phyloP scores from a whole-genome alignment of 2,888 invertebrate genomes.

The Encarsia formosa region DNA sequence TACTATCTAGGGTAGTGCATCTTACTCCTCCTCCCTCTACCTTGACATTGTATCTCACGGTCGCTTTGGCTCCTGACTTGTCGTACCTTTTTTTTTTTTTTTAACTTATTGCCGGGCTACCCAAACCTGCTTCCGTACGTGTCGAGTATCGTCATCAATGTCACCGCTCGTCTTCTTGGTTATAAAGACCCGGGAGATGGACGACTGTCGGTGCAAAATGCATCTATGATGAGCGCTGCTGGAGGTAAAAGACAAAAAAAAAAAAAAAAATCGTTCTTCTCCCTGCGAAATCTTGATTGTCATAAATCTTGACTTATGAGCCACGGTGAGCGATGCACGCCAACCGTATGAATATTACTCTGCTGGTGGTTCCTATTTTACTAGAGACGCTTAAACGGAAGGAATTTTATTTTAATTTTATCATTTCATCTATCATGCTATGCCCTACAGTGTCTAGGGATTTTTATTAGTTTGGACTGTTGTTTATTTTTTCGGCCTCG shows the following conservation, averaged over 20 bases:
- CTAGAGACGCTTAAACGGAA: slow-evolving; percentile 4
- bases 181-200: neutral
- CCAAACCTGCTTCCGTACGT: slow-evolving; percentile 20
- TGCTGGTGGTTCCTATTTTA: slow-evolving; percentile 4
- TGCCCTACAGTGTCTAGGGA: neutral
- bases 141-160: slow-evolving; percentile 22
- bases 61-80: slow-evolving; percentile 31
- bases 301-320: slow-evolving; percentile 22
- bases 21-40: slow-evolving; percentile 20
- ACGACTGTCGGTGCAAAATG: slow-evolving; percentile 11
- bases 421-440: slow-evolving; percentile 20
- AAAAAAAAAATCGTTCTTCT: too few relatives aligned
- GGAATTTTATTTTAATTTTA: slow-evolving; percentile 16
- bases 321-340: neutral
- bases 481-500: too few relatives aligned
- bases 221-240: slow-evolving; percentile 11
- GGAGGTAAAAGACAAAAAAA: slow-evolving; percentile 2
- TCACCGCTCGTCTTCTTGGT: slow-evolving; percentile 19
- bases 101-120: slow-evolving; percentile 5
- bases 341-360: slow-evolving; percentile 10
- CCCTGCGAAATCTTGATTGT: slow-evolving; percentile 16
- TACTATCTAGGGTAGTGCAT: neutral
- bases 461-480: too few relatives aligned
- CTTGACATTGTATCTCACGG: slow-evolving; percentile 16
- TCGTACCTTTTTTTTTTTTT: too few relatives aligned